Percentiles rank a stretch among this genome's conserved stretches.
Evolutionary conservation across 2,888 invertebrate species (phyloP).

Genomic region (Acrocyrtus sp.): DNA sequence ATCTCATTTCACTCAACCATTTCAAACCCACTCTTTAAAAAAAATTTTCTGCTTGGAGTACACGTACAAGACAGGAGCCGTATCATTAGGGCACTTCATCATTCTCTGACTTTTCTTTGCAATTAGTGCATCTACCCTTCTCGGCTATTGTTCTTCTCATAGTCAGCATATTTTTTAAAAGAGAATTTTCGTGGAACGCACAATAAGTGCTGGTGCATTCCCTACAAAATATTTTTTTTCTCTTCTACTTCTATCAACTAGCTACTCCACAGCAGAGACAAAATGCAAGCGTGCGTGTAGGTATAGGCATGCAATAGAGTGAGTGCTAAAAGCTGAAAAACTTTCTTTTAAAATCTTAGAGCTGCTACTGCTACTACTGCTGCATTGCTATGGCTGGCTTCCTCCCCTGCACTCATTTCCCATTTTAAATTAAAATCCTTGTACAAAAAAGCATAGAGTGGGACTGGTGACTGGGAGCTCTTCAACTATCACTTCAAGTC

Average conservation of each 20-base stretch:
- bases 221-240: not conserved
- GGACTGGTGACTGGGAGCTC: no score
- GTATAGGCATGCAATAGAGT: constrained; percentile 4
- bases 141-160: constrained; percentile 18
- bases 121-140: not conserved
- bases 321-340: constrained; percentile 4
- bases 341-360: constrained; percentile 16
- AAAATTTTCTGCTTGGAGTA: not conserved
- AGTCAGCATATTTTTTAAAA: constrained; percentile 22
- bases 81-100: not conserved
- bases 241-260: not conserved
- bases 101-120: constrained; percentile 3
- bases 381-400: constrained; percentile 35
- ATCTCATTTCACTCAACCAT: constrained; percentile 17
- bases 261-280: not conserved
- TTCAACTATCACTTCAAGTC: no score
- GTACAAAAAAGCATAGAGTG: no score
- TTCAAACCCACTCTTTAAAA: constrained; percentile 4
- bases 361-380: not conserved
- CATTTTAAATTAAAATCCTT: constrained; percentile 27
- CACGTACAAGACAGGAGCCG: no score
- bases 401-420: constrained; percentile 43
- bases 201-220: not conserved
- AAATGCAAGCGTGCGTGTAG: not conserved
- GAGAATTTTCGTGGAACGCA: constrained; percentile 20